Base-by-base conservation (phyloP, 2,888 invertebrate genomes). In the Neelides folsomi region DNA sequence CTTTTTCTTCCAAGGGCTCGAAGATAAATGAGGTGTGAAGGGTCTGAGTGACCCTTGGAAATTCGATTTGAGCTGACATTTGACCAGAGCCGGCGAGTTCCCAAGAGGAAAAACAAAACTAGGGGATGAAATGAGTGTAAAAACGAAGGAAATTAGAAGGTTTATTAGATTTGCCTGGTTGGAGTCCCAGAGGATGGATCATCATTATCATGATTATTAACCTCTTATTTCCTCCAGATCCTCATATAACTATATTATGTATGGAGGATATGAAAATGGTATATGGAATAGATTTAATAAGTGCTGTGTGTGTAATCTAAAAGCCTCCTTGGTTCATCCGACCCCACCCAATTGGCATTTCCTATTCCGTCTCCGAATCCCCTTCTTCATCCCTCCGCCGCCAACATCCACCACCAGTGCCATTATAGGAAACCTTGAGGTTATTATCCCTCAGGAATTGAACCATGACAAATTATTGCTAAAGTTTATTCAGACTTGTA, bases 141-240 rank as follows among this genome's bases (percentile, higher is more conserved):
- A 43, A 42, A 19, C 34, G 15, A 34, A 37, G 41, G n/a, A 52
- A 52, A 52, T 52, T 52, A 52, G 47, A 47, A 51, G 53, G 48
- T 48, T 53, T 56, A 56, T 56, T 56, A 56, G 56, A 53, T 56
- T 53, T 56, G 51, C 56, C 49, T 56, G 51, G 56, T 50, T 53
- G 56, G 56, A 51, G 51, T 45, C 36, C 46, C 41, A 44, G 48
- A 48, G 51, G 51, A 49, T 49, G 36, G 34, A 27, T 13, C 27
- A 27, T 27, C 27, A 27, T 27, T 27, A 27, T 27, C 7, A n/a
- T n/a, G 40, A 49, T 49, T 12, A 49, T 41, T 49, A 41, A 40
- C 15, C 34, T 49, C 34, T 49, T 49, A 49, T 41, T 49, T 49
- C 48, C 40, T 49, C 19, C 47, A n/a, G n/a, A 12, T 20, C 18